Percentiles rank a stretch among this genome's conserved stretches.
Evolutionary conservation across 2,888 invertebrate species (phyloP).

Genomic region (Candidula unifasciata): DNA sequence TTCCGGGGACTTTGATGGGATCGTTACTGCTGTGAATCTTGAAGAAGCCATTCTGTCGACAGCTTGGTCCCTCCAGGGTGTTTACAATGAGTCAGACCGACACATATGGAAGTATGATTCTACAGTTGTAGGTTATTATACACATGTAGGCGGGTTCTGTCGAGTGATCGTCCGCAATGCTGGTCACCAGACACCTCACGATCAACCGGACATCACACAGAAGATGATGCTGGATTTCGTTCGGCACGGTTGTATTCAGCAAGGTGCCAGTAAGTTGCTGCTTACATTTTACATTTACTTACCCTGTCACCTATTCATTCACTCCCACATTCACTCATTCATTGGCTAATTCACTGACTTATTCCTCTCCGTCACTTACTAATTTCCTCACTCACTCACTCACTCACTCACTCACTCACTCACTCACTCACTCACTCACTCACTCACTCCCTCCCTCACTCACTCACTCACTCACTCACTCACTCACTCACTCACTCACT

Average conservation of each 20-base stretch:
- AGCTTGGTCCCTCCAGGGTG: conserved; percentile 10
- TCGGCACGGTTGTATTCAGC: conserved; percentile 3
- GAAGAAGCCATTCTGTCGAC: conserved; percentile 22
- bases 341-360: no score
- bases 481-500: no score
- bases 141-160: not conserved
- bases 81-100: conserved; percentile 29
- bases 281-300: no score
- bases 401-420: no score
- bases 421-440: no score
- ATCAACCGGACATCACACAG: not conserved
- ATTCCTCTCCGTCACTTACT: no score
- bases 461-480: no score
- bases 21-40: not conserved
- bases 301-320: no score
- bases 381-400: no score
- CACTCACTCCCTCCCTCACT: no score
- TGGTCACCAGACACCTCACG: conserved; percentile 3
- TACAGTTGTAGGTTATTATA: not conserved
- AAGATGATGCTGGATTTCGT: not conserved
- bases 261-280: no score
- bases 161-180: not conserved
- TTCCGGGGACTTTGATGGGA: conserved; percentile 29
- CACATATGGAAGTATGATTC: not conserved
- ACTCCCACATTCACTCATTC: no score